Percentiles rank a stretch among this genome's conserved stretches.
Evolutionary conservation across 2,113 vertebrate species (phyloP).

Genomic region (Cottus gobio): DNA sequence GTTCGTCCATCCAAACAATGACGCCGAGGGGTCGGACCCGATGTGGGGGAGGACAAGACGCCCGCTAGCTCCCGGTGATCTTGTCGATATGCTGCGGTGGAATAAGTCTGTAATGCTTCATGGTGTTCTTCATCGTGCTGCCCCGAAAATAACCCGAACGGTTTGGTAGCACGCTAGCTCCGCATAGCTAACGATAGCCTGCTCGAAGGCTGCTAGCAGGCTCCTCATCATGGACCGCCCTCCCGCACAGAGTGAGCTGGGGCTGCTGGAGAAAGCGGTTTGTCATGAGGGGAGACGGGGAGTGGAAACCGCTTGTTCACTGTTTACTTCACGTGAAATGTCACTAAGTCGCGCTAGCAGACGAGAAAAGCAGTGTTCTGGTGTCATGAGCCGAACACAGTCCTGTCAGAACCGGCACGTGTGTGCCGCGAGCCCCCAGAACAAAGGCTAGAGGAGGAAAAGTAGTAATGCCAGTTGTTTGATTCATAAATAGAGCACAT

Average conservation of each 20-base stretch:
- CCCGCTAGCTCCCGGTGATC: conserved; percentile 39
- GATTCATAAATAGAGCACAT: not conserved
- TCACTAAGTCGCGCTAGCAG: not conserved
- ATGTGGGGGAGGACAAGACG: not conserved
- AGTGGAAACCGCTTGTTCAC: conserved; percentile 17
- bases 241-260: conserved; percentile 28
- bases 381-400: conserved; percentile 4
- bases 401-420: not conserved
- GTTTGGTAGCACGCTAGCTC: conserved; percentile 63
- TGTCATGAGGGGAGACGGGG: conserved; percentile 25
- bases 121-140: conserved; percentile 57
- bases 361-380: not conserved
- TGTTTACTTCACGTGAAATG: not conserved
- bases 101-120: conserved; percentile 29
- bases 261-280: conserved; percentile 5
- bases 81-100: conserved; percentile 26
- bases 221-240: conserved; percentile 69
- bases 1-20: conserved; percentile 66
- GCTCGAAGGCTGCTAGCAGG: conserved; percentile 44
- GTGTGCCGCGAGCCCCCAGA: not conserved
- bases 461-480: not conserved
- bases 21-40: conserved; percentile 21
- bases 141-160: conserved; percentile 49
- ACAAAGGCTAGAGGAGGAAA: not conserved
- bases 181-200: conserved; percentile 39